phyloP scores from a whole-genome alignment of 2,888 invertebrate genomes.

The Dicranocentrus wangi region DNA sequence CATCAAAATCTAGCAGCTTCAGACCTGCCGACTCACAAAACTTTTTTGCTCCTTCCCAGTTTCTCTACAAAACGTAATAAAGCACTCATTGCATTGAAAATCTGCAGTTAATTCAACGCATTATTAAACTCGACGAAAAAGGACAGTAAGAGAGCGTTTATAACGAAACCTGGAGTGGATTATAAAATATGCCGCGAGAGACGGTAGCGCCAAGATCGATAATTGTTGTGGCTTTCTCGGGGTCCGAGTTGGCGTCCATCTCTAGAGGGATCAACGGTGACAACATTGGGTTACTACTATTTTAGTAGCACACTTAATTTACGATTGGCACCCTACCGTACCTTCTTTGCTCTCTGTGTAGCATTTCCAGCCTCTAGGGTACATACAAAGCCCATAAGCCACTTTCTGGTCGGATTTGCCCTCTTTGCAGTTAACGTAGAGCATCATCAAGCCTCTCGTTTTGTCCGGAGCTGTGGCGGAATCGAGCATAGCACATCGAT shows the following conservation, averaged over 20 bases:
- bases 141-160: background rate
- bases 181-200: slow-evolving; percentile 27
- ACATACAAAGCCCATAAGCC: slow-evolving; percentile 48
- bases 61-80: slow-evolving; percentile 14
- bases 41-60: slow-evolving; percentile 18
- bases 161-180: slow-evolving; percentile 49
- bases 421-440: slow-evolving; percentile 12
- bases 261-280: background rate
- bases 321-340: background rate
- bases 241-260: background rate
- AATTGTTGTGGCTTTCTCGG: slow-evolving; percentile 22
- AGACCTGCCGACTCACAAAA: slow-evolving; percentile 20
- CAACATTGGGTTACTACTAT: background rate
- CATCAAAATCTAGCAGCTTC: slow-evolving; percentile 39
- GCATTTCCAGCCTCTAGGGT: slow-evolving; percentile 20
- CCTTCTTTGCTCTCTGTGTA: slow-evolving; percentile 44
- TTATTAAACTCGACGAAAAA: background rate
- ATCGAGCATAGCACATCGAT: slow-evolving; percentile 17
- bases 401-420: slow-evolving; percentile 13
- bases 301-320: background rate
- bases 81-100: background rate
- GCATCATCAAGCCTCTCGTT: slow-evolving; percentile 37
- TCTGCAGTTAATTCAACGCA: background rate
- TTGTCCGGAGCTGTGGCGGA: background rate
- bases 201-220: slow-evolving; percentile 11